A percentile compares a stretch with the other conserved stretches of the same genome.
These are phyloP conservation scores for Grantiella picta DNA, from an alignment of 2,113 vertebrate species.

Conservation along the genomic window DNA sequence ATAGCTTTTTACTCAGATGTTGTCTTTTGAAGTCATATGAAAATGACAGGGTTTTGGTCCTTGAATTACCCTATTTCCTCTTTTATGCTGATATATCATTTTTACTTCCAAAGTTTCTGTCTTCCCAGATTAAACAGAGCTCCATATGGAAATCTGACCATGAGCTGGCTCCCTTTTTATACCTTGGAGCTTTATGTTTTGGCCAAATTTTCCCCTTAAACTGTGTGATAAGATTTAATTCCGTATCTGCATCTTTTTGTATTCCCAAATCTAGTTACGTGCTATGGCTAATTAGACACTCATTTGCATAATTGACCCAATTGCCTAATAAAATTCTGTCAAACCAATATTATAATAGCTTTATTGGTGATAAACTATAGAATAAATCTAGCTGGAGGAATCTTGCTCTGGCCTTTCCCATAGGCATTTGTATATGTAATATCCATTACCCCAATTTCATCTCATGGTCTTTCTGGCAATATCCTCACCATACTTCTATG, in stretches of 20 bases:
- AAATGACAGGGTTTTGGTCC: neutral
- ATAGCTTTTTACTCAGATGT: neutral
- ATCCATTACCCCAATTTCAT: neutral
- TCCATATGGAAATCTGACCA: neutral
- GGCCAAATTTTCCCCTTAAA: neutral
- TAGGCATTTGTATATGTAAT: neutral
- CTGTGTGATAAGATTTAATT: neutral
- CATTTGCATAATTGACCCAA: constrained; percentile 11
- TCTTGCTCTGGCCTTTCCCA: neutral
- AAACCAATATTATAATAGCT: neutral
- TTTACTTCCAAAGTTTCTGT: neutral
- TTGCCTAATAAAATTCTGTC: constrained; percentile 6
- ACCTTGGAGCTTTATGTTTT: neutral
- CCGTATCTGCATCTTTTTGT: neutral
- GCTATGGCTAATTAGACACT: neutral
- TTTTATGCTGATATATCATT: neutral
- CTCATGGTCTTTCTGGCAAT: neutral
- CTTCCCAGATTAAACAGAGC: neutral
- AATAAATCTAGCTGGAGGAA: neutral
- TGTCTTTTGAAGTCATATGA: neutral
- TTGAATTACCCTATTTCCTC: neutral
- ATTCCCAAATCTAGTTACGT: constrained; percentile 1
- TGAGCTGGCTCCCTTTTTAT: neutral
- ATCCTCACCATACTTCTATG: fast-evolving
- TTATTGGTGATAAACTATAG: neutral